Evolutionary conservation across 2,797 vertebrate species (phyloP), one percentile per base, ranked within the genome.

Genomic region (Chaunax sp.): DNA sequence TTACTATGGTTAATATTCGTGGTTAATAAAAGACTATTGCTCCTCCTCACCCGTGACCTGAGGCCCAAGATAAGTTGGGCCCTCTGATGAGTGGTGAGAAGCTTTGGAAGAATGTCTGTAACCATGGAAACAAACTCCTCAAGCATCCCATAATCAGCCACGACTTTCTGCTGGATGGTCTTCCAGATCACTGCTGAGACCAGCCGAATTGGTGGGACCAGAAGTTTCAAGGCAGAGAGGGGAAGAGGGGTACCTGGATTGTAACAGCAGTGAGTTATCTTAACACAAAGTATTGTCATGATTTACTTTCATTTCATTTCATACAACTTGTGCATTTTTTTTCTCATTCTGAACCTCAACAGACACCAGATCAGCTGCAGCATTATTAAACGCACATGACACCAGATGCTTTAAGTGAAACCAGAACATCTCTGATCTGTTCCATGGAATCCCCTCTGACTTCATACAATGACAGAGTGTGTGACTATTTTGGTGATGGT

Each of bases 11-110:
- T 0, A 19, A 5, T 43, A 18, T 7, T 18, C 22, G 28, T 14
- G 18, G 22, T 30, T 33, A 22, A 19, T 45, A 3, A 18, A n/a
- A n/a, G n/a, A 25, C 3, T 8, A 0, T 14, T 55, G 19, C 14
- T 53, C n/a, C 28, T 47, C 25, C 83, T 80, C 49, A 94, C 95
- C 88, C 84, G 90, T 12, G 93, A 92, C 81, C 91, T 85, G 23
- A 95, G 90, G 14, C 94, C 94, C 54, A 94, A 72, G 46, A 81
- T 79, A 5, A 95, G 90, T 41, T 93, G 90, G 22, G 82, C 84
- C 33, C 78, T 83, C 72, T 95, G 93, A 1, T 54, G 75, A 41
- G 65, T 67, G 53, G 65, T 82, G 22, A 95, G 84, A 63, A 95
- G 55, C 25, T 90, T 86, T 0, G 94, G 94, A 1, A 92, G 77